Evolutionary conservation across 2,888 invertebrate species (phyloP).

Genomic region (Catocala nupta): DNA sequence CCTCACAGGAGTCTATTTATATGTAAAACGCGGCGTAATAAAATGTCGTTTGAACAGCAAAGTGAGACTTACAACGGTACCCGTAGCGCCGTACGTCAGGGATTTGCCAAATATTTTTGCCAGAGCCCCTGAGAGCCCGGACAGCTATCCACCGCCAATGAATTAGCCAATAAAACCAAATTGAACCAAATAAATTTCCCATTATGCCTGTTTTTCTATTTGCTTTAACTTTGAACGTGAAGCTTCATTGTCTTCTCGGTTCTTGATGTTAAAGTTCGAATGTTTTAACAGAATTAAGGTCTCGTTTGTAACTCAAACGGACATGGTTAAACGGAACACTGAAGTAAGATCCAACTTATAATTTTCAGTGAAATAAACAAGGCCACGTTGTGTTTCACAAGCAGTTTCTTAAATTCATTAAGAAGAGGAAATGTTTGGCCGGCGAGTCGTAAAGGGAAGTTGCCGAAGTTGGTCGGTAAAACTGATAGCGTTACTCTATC

Average conservation of each 20-base stretch:
- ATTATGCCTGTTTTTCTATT: constrained; percentile 78
- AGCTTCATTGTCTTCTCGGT: constrained; percentile 42
- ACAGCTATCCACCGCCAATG: constrained; percentile 75
- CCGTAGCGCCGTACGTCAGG: constrained; percentile 63
- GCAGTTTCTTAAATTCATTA: constrained; percentile 65
- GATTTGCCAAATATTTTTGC: constrained; percentile 72
- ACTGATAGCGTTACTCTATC: constrained; percentile 60
- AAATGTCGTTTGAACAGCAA: constrained; percentile 67
- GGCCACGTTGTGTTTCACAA: constrained; percentile 39
- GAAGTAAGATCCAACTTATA: constrained; percentile 34
- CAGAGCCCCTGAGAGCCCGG: constrained; percentile 55
- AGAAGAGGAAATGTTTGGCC: constrained; percentile 58
- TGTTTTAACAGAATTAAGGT: constrained; percentile 13
- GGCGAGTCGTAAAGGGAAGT: constrained; percentile 56
- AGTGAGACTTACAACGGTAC: constrained; percentile 57
- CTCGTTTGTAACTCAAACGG: constrained; percentile 14
- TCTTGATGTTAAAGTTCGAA: constrained; percentile 12
- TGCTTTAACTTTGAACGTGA: constrained; percentile 56
- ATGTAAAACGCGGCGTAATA: constrained; percentile 77
- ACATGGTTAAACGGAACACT: constrained; percentile 19
- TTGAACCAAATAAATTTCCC: constrained; percentile 83
- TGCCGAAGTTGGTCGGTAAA: constrained; percentile 53
- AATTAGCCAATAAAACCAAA: constrained; percentile 86
- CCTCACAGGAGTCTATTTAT: constrained; percentile 67
- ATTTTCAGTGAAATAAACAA: constrained; percentile 44